Evolutionary conservation across 2,113 vertebrate genomes (phyloP).

Genomic region (Ophthalmolycus amberensis): DNA sequence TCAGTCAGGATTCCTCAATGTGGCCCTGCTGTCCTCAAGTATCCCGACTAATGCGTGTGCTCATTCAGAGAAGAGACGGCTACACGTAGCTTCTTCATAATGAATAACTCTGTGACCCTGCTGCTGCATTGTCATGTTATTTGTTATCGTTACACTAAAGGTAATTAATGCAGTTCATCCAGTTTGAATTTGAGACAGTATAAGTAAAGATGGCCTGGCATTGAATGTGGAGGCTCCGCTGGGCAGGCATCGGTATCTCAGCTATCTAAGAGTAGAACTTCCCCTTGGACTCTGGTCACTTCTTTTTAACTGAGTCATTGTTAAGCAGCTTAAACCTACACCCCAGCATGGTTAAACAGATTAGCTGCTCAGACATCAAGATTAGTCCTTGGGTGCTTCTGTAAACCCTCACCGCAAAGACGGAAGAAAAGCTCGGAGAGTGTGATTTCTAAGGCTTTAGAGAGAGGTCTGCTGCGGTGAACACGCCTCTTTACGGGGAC

Average conservation of each 20-base stretch:
- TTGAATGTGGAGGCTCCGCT: not conserved
- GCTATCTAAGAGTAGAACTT: constrained; percentile 1
- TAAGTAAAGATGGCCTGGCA: not conserved
- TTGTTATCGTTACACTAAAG: not conserved
- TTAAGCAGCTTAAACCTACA: constrained; percentile 58
- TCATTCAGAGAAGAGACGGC: not conserved
- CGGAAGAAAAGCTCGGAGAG: not conserved
- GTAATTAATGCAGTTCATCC: not conserved
- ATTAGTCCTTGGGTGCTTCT: constrained; percentile 17
- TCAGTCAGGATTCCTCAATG: constrained; percentile 40
- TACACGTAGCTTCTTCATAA: not conserved
- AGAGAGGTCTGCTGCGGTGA: not conserved
- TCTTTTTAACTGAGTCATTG: constrained; percentile 30
- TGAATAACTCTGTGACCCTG: no score
- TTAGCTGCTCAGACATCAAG: constrained; percentile 44
- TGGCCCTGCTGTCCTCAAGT: constrained; percentile 7
- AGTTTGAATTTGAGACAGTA: not conserved
- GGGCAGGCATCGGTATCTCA: not conserved
- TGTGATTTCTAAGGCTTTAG: constrained; percentile 3
- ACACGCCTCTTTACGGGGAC: constrained; percentile 43
- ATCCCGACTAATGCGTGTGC: constrained; percentile 27
- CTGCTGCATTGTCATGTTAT: not conserved
- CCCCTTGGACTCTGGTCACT: not conserved
- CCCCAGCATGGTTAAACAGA: constrained; percentile 39
- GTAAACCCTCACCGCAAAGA: constrained; percentile 23